These are phyloP conservation scores for Priocnemis perturbator DNA, from an alignment of 2,888 invertebrate species.

Conservation along the genomic window DNA sequence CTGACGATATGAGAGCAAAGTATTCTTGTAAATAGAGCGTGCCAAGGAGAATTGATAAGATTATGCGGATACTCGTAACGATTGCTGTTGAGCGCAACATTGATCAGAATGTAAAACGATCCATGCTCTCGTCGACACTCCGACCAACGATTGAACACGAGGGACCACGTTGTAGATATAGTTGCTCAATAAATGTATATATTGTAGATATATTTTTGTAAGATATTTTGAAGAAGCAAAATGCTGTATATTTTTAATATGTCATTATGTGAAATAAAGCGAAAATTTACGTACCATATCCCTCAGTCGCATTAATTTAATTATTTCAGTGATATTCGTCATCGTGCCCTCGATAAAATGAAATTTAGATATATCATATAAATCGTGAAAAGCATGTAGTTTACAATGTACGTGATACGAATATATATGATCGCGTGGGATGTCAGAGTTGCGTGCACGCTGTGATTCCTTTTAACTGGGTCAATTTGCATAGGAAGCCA, in stretches of 20 bases:
- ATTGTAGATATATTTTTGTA: constrained; percentile 53
- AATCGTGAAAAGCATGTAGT: not conserved
- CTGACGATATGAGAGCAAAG: not conserved
- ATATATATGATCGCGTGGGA: too few species aligned
- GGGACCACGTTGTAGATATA: constrained; percentile 7
- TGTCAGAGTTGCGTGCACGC: too few species aligned
- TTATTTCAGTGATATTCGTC: too few species aligned
- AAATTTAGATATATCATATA: not conserved
- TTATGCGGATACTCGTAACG: too few species aligned
- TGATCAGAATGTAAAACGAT: too few species aligned
- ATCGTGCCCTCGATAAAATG: too few species aligned
- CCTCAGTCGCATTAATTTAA: not conserved
- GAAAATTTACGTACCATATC: constrained; percentile 34
- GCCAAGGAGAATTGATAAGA: too few species aligned
- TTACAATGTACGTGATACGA: not conserved
- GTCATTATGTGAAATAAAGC: constrained; percentile 38
- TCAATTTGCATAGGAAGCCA: too few species aligned
- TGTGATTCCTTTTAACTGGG: too few species aligned
- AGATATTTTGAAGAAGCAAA: constrained; percentile 13
- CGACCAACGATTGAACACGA: too few species aligned
- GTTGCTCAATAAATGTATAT: constrained; percentile 39
- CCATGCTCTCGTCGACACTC: too few species aligned
- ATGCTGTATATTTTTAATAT: constrained; percentile 54
- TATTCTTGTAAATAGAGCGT: not conserved
- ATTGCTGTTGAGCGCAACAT: too few species aligned